A percentile compares a stretch with the other conserved stretches of the same genome.
Conservation (phyloP, 2,888 invertebrate species). For the Axea sp. region DNA sequence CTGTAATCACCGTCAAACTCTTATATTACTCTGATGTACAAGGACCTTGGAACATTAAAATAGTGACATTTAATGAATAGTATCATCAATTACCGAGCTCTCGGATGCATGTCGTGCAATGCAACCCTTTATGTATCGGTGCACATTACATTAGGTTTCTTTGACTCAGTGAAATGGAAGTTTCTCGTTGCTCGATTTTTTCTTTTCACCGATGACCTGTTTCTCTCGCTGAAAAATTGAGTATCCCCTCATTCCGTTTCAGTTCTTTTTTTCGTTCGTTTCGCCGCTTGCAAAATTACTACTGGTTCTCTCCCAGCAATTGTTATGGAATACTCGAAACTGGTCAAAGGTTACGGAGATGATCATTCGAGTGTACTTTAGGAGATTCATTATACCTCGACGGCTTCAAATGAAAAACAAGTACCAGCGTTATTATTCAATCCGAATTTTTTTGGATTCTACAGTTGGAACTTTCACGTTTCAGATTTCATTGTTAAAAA, state of each 20-base stretch:
- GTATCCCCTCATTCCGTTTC: slow-evolving; percentile 32
- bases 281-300: slow-evolving; percentile 23
- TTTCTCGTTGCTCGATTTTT: slow-evolving; percentile 54
- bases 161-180: slow-evolving; percentile 61
- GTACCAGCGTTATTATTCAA: slow-evolving; percentile 8
- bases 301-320: slow-evolving; percentile 27
- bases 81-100: slow-evolving; percentile 67
- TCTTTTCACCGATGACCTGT: slow-evolving; percentile 57
- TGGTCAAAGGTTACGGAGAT: slow-evolving; percentile 52
- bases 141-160: slow-evolving; percentile 62
- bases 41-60: slow-evolving; percentile 66
- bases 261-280: slow-evolving; percentile 12
- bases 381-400: slow-evolving; percentile 34
- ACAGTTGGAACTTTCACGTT: slow-evolving; percentile 1
- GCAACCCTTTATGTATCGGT: slow-evolving; percentile 50
- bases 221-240: slow-evolving; percentile 57
- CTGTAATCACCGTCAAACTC: slow-evolving; percentile 65
- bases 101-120: slow-evolving; percentile 41
- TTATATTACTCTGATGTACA: slow-evolving; percentile 60
- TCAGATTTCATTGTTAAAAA: no score
- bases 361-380: slow-evolving; percentile 48
- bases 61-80: slow-evolving; percentile 73
- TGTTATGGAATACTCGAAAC: slow-evolving; percentile 51
- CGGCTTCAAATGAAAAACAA: slow-evolving; percentile 10
- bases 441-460: not conserved